phyloP scores from a whole-genome alignment of 2,888 invertebrate species.

The Caenorhabditis sp. region DNA sequence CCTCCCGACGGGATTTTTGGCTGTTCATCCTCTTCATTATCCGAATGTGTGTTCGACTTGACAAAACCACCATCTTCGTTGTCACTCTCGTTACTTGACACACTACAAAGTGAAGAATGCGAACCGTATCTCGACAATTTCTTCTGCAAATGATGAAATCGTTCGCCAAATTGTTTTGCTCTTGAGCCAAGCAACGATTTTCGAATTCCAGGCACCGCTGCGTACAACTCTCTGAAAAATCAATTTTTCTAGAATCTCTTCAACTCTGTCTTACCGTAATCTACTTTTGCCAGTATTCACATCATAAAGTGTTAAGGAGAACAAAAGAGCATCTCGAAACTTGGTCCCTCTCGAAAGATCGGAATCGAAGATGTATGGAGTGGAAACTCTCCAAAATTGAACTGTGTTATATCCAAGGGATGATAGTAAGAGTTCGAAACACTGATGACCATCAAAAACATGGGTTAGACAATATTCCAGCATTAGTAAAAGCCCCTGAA shows the following conservation, averaged over 20 bases:
- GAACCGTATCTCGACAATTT: conserved; percentile 22
- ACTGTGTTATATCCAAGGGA: conserved; percentile 56
- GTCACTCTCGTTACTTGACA: conserved; percentile 38
- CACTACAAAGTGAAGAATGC: conserved; percentile 24
- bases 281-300: conserved; percentile 69
- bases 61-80: conserved; percentile 30
- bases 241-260: neutral
- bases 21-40: conserved; percentile 43
- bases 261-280: conserved; percentile 62
- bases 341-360: conserved; percentile 67
- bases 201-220: conserved; percentile 69
- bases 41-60: conserved; percentile 3
- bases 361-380: conserved; percentile 64
- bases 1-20: conserved; percentile 46
- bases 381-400: conserved; percentile 36
- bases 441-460: conserved; percentile 54
- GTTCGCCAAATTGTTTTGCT: conserved; percentile 69
- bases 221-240: conserved; percentile 65
- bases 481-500: conserved; percentile 60
- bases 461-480: conserved; percentile 67
- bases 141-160: conserved; percentile 52
- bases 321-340: conserved; percentile 67
- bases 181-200: conserved; percentile 66
- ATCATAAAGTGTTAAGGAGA: conserved; percentile 68
- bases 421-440: conserved; percentile 62